Evolutionary conservation across 2,888 invertebrate genomes (phyloP), one percentile per base, ranked within the genome.

Genomic region (Pyrocoelia pectoralis): DNA sequence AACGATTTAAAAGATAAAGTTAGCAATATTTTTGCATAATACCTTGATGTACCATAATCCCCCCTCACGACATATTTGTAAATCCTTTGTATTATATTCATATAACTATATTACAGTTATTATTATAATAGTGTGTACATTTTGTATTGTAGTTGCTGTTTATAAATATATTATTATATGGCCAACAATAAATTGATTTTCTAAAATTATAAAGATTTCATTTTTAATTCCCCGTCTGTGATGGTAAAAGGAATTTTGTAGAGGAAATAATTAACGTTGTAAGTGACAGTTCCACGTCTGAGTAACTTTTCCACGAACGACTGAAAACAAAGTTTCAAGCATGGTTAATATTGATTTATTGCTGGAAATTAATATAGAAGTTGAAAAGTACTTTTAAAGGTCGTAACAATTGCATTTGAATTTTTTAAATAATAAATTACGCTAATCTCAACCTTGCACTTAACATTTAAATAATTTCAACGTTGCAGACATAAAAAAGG

Each of bases 111-210:
- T 81, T 82, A 84, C 86, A 87, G 86, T 87, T 86, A 86, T 81
- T 80, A 65, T 57, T 60, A 80, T 76, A 78, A 84, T 85, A 84
- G 86, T 85, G 84, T 88, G 88, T 88, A 88, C 85, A 88, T 88
- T 88, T 88, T 88, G 88, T 88, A 88, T 87, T 85, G 88, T 88
- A 88, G 86, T 88, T 88, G 80, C 81, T 88, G 88, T 88, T 86
- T 86, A 85, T 87, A 85, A 87, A 87, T 87, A 88, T 87, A 87
- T 87, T 87, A 87, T 87, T 86, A 86, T 86, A 87, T 87, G 86
- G 86, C 86, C 86, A 86, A 87, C 84, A 85, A 85, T 86, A 85
- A 86, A 86, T 84, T 84, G 85, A 86, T 86, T 87, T 87, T 85
- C 84, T 84, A 85, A 84, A 84, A 83, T 83, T 78, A 24, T 24